phyloP scores from a whole-genome alignment of 2,113 vertebrate species.

The Scopus umbretta region DNA sequence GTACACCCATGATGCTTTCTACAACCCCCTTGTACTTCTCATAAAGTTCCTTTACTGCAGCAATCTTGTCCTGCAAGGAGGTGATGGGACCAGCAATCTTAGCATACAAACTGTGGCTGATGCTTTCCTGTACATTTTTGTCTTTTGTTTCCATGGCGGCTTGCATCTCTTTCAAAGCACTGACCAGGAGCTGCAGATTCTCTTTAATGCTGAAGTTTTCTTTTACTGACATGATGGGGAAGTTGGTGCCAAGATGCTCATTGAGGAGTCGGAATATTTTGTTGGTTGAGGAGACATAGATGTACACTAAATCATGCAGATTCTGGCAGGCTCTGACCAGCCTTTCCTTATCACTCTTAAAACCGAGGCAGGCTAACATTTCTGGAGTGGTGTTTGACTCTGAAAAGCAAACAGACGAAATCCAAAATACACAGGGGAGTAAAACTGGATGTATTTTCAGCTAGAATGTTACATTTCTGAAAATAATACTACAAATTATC shows the following conservation, averaged over 20 bases:
- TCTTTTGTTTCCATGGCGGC: neutral
- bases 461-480: neutral
- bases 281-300: conserved; percentile 36
- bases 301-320: conserved; percentile 32
- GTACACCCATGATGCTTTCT: neutral
- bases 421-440: neutral
- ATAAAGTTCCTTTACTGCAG: neutral
- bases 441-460: neutral
- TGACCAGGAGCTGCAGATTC: conserved; percentile 49
- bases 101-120: neutral
- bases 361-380: conserved; percentile 14
- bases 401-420: conserved; percentile 54
- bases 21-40: neutral
- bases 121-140: neutral
- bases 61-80: neutral
- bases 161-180: conserved; percentile 52
- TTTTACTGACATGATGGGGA: conserved; percentile 5
- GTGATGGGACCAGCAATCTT: neutral
- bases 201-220: conserved; percentile 45
- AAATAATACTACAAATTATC: neutral
- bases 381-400: neutral
- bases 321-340: neutral
- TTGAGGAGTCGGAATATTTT: neutral
- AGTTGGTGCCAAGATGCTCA: neutral
- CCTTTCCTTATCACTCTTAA: conserved; percentile 18